These are phyloP conservation scores for Candoia aspera DNA, from an alignment of 2,113 vertebrate species.

Conservation along the genomic window DNA sequence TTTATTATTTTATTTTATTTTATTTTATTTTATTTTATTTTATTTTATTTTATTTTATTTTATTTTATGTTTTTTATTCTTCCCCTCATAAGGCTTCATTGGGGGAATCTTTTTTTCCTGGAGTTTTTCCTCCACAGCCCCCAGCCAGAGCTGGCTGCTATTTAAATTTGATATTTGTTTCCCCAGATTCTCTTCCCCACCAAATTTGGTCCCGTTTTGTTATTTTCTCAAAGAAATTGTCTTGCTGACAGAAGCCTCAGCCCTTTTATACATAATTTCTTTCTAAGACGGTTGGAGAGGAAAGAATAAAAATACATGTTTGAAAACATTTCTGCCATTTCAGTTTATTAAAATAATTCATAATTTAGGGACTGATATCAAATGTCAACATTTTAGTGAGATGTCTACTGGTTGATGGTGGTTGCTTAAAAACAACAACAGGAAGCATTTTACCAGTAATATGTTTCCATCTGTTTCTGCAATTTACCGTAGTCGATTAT, in stretches of 20 bases:
- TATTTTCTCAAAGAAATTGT: neutral
- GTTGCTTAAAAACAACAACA: neutral
- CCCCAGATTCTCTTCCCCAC: too few species aligned
- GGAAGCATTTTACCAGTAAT: neutral
- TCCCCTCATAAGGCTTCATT: neutral
- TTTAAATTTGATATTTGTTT: too few species aligned
- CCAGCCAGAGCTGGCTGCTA: neutral
- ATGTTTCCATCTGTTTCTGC: slow-evolving; percentile 18
- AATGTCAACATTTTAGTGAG: neutral
- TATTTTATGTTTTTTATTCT: too few species aligned
- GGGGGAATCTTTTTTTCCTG: too few species aligned
- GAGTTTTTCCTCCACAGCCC: neutral
- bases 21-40: too few species aligned
- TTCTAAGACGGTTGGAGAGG: neutral
- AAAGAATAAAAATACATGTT: neutral
- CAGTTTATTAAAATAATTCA: neutral
- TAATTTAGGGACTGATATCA: neutral
- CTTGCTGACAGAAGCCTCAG: too few species aligned
- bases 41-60: too few species aligned
- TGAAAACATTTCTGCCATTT: neutral
- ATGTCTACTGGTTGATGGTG: neutral
- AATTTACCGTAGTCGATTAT: slow-evolving; percentile 4
- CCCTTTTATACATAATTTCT: neutral
- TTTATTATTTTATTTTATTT: too few species aligned
- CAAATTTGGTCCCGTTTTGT: neutral